Conservation (phyloP, 2,888 invertebrate genomes). For the Entomobrya multifasciata region DNA sequence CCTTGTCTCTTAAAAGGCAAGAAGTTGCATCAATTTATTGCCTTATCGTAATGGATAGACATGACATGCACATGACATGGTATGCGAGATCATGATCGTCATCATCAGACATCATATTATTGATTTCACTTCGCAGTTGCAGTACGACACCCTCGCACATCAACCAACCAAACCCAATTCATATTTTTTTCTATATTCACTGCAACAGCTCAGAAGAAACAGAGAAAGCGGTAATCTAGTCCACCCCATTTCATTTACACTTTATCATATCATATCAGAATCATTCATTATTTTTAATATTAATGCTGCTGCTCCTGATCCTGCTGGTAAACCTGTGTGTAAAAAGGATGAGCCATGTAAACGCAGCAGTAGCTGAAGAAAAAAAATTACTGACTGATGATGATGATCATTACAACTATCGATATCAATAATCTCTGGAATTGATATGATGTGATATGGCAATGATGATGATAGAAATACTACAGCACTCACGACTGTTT, state of each 20-base stretch:
- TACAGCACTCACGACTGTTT: background rate
- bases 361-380: background rate
- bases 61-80: too few relatives aligned
- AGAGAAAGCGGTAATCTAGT: background rate
- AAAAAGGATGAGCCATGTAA: background rate
- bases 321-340: too few relatives aligned
- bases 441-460: background rate
- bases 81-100: too few relatives aligned
- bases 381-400: background rate
- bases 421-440: conserved; percentile 37
- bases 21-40: background rate
- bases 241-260: conserved; percentile 13
- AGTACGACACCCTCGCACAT: background rate
- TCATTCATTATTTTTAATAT: conserved; percentile 10
- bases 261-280: background rate
- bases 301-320: too few relatives aligned
- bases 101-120: too few relatives aligned
- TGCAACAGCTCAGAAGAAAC: background rate
- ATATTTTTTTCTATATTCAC: too few relatives aligned
- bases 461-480: background rate
- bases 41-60: background rate
- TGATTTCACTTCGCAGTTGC: conserved; percentile 3
- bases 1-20: too few relatives aligned
- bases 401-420: conserved; percentile 13
- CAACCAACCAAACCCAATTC: background rate